These are phyloP conservation scores for Anadara kagoshimensis DNA, from an alignment of 1,140 invertebrate species.

Conservation along the genomic window DNA sequence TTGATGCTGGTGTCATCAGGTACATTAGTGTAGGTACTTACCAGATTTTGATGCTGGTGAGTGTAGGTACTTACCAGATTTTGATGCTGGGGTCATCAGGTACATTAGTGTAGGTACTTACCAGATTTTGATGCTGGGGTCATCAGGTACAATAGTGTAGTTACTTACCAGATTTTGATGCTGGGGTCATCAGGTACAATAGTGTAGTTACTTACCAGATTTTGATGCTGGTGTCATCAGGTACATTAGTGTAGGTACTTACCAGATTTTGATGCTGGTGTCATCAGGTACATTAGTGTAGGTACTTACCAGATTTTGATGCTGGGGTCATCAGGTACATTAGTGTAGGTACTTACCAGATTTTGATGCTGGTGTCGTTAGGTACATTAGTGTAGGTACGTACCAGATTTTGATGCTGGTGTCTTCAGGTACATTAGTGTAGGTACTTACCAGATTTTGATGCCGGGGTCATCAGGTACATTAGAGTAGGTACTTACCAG, in stretches of 20 bases:
- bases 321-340: conserved; percentile 77
- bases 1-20: conserved; percentile 76
- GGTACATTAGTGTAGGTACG: conserved; percentile 82
- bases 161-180: conserved; percentile 80
- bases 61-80: conserved; percentile 81
- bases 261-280: conserved; percentile 77
- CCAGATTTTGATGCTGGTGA: conserved; percentile 78
- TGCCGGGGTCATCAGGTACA: conserved; percentile 77
- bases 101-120: conserved; percentile 82
- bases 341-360: conserved; percentile 82
- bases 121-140: conserved; percentile 77
- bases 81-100: conserved; percentile 76
- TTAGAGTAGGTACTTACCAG: conserved; percentile 82
- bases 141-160: conserved; percentile 80
- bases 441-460: conserved; percentile 81
- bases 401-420: conserved; percentile 77
- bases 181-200: conserved; percentile 77
- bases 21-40: conserved; percentile 82
- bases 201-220: conserved; percentile 82
- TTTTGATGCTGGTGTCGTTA: conserved; percentile 75
- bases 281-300: conserved; percentile 79
- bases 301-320: conserved; percentile 81
- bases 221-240: conserved; percentile 76
- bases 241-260: conserved; percentile 82
- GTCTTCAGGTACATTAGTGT: conserved; percentile 80